Evolutionary conservation across 2,888 invertebrate genomes (phyloP).

Genomic region (Tiliacea citrago): DNA sequence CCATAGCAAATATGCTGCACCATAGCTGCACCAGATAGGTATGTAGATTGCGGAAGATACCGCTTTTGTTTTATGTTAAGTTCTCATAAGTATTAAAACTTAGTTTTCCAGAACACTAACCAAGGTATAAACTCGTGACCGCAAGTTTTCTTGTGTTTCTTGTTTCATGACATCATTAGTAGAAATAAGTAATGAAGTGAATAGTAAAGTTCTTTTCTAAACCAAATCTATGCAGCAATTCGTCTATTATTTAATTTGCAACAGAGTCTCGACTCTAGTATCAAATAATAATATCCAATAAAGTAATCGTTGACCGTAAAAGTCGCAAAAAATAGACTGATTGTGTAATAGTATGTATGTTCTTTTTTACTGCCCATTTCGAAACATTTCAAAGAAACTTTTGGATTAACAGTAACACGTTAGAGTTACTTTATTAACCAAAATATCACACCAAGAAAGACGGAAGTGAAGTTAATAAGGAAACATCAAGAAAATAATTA

Average conservation of each 20-base stretch:
- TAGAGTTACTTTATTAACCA: not conserved
- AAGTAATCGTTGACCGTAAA: constrained; percentile 46
- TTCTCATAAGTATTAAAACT: constrained; percentile 21
- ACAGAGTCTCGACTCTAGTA: constrained; percentile 5
- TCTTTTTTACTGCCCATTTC: constrained; percentile 17
- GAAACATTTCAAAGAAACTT: constrained; percentile 3
- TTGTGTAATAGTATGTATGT: constrained; percentile 37
- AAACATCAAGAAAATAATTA: not conserved
- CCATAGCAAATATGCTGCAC: constrained; percentile 41
- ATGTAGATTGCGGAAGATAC: constrained; percentile 38
- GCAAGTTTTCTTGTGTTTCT: not conserved
- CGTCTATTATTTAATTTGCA: constrained; percentile 32
- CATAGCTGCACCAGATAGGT: constrained; percentile 26
- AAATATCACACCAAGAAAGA: not conserved
- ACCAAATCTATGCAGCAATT: constrained; percentile 16
- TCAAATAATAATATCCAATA: constrained; percentile 16
- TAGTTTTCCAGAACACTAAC: not conserved
- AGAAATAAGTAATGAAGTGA: not conserved
- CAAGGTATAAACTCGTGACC: not conserved
- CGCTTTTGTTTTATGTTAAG: constrained; percentile 12
- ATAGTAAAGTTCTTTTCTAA: constrained; percentile 10
- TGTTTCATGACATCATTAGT: not conserved
- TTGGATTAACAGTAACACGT: not conserved
- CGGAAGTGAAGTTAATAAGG: not conserved
- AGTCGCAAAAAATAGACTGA: constrained; percentile 18